Evolutionary conservation across 2,113 vertebrate genomes (phyloP), one percentile per base, ranked within the genome.

Genomic region (Urocolius indicus): DNA sequence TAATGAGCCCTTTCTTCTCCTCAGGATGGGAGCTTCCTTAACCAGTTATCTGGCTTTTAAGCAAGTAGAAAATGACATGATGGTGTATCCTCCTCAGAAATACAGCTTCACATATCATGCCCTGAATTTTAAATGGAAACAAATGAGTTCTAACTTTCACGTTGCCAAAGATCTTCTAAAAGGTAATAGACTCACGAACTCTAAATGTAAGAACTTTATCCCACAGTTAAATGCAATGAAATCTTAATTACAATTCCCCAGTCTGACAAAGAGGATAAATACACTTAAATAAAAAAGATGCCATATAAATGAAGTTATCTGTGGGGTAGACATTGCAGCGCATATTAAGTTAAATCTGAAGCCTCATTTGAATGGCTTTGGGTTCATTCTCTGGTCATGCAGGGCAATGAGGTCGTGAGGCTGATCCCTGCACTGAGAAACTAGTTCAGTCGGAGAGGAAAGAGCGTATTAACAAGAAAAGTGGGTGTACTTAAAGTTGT

Each of bases 1-100:
- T 95, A 96, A 97, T 95, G 90, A 97, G 79, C 49, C 67, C 54
- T 90, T 87, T 72, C 66, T 95, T 94, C 59, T 90, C 49, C 90
- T 96, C 69, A 19, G 73, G 74, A 89, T 41, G 48, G 88, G 83
- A 90, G 72, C 49, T 86, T 80, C 58, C 82, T 77, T 93, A 86
- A 41, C 45, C 72, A 93, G 82, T 76, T 76, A 79, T 4, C 29
- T 6, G 30, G 69, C 84, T 96, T 94, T 94, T 91, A 81, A 92
- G 49, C 20, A 34, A 72, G 72, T 11, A 61, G 72, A 61, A 95
- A 94, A 95, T 54, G 84, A 52, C 81, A 63, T 10, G 32, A 78
- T 1, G 15, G 11, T 6, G n/a, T 12, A 23, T 46, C 55, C 45
- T 73, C 48, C 67, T 62, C 58, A 49, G 5, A 82, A 94, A 93